Evolutionary conservation across 1,140 invertebrate species (phyloP), one percentile per base, ranked within the genome.

Genomic region (Sycophila sp.): DNA sequence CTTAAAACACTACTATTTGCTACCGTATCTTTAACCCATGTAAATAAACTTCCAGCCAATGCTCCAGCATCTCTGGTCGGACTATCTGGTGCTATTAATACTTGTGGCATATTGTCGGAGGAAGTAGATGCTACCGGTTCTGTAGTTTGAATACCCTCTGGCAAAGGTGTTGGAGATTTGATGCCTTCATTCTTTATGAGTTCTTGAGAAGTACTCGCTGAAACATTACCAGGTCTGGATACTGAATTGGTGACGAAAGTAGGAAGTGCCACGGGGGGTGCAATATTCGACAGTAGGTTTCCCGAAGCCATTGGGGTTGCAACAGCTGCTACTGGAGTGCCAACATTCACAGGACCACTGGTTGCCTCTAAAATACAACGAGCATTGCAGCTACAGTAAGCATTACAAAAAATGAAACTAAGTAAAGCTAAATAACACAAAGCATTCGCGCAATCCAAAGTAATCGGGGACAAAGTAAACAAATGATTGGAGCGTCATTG

Each of bases 1-100:
- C 89, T 85, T 32, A 87, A 83, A 30, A 86, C 87, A 73, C 80
- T 85, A 59, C 79, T 86, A 45, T 83, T 83, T 4, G 80, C 80
- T 5, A 87, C 83, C 51, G 81, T 86, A 68, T 85, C 83, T 71
- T 84, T 88, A 26, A 88, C 83, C 87, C 87, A 88, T n/a, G 86
- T 85, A 63, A 88, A 83, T 10, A 88, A 74, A 66, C 81, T 80
- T 26, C 73, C 78, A 26, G 79, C 80, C 38, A 76, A 72, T 10
- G 71, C 75, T 26, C 67, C 76, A 1, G 45, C 40, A 63, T 84
- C 81, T 24, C 78, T 74, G 15, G 63, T 24, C 32, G 75, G 47
- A 40, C 68, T 65, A 17, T 77, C 75, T 6, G 45, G 63, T 58
- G n/a, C 74, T 66, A 70, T 70, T 28, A 70, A 53, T 28, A 70